These are phyloP conservation scores for Daphoenositta chrysoptera DNA, from an alignment of 2,113 vertebrate species.

Conservation along the genomic window DNA sequence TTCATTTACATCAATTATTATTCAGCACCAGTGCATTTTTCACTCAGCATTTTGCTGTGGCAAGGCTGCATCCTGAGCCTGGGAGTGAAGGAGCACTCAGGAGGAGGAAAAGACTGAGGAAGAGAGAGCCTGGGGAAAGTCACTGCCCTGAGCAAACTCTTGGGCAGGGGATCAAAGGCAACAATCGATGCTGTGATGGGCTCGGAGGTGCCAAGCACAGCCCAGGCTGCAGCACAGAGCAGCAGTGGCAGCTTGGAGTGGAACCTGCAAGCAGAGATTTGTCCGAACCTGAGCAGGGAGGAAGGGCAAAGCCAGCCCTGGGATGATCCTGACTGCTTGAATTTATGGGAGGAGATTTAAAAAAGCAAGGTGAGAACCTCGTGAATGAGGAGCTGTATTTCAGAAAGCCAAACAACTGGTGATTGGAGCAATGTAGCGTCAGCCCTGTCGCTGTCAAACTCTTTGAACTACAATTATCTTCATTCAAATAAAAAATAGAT, in stretches of 20 bases:
- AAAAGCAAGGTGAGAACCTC: neutral
- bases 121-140: neutral
- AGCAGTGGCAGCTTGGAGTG: neutral
- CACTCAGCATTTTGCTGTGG: neutral
- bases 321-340: neutral
- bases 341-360: neutral
- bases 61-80: neutral
- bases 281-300: neutral
- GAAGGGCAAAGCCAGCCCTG: neutral
- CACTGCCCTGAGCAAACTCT: neutral
- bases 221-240: neutral
- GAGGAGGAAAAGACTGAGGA: neutral
- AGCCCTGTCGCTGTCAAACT: neutral
- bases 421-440: neutral
- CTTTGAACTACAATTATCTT: neutral
- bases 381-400: neutral
- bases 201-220: neutral
- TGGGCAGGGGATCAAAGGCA: neutral
- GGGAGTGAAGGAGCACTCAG: rapidly evolving
- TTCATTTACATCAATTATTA: neutral
- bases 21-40: neutral
- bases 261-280: neutral
- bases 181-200: neutral
- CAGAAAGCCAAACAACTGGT: neutral
- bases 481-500: neutral